Percentiles rank a stretch among this genome's conserved stretches.
These are phyloP conservation scores for Manis pentadactyla DNA, from an alignment of 2,797 vertebrate species.

Conservation along the genomic window DNA sequence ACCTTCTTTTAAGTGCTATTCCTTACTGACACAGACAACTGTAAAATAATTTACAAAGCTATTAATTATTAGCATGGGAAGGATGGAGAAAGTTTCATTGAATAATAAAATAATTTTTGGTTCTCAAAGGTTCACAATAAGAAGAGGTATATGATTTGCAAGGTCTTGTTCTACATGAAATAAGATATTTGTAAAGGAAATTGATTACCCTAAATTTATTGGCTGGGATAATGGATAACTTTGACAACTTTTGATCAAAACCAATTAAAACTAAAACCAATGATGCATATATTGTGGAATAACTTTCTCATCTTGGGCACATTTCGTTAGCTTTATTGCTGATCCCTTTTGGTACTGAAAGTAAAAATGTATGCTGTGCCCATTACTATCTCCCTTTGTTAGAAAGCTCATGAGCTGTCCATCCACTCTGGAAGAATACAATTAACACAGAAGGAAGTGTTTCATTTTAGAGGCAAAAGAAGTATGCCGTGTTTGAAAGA, in stretches of 20 bases:
- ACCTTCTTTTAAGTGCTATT: slow-evolving; percentile 1
- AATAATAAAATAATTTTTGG: slow-evolving; percentile 15
- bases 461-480: not conserved
- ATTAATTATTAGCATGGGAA: not conserved
- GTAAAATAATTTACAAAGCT: not conserved
- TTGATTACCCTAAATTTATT: not conserved
- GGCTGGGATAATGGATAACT: not conserved
- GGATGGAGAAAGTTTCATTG: not conserved
- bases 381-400: not conserved
- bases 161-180: not conserved
- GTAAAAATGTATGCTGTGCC: not conserved
- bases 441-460: not conserved
- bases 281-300: slow-evolving; percentile 59
- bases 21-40: not conserved
- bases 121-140: not conserved
- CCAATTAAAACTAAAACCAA: slow-evolving; percentile 73
- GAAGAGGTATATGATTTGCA: not conserved
- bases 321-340: slow-evolving; percentile 64
- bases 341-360: slow-evolving; percentile 2
- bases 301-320: not conserved
- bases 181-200: not conserved
- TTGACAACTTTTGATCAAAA: slow-evolving; percentile 72
- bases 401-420: not conserved
- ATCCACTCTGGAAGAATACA: not conserved
- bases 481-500: not conserved